phyloP scores from a whole-genome alignment of 2,888 invertebrate genomes.

The Pimpla rufipes region DNA sequence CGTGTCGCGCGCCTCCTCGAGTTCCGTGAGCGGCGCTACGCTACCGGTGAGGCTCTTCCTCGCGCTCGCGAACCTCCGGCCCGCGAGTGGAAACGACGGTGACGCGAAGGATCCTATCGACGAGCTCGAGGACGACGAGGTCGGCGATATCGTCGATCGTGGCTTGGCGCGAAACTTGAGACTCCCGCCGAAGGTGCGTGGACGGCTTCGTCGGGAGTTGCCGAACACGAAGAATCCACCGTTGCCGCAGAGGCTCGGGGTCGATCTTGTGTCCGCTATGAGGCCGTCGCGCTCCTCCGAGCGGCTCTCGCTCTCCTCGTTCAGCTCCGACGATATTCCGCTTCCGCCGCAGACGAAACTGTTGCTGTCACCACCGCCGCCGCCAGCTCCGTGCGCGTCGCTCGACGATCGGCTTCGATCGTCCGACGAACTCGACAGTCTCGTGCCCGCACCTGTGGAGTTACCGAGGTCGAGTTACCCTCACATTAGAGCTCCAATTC shows the following conservation, averaged over 20 bases:
- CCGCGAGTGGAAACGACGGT: constrained; percentile 50
- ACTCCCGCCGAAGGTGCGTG: constrained; percentile 75
- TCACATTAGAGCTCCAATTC: background rate
- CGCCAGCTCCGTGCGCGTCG: constrained; percentile 46
- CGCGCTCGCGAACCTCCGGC: constrained; percentile 32
- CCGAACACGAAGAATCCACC: constrained; percentile 65
- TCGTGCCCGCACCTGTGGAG: constrained; percentile 15
- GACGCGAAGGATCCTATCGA: constrained; percentile 64
- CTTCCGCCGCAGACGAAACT: constrained; percentile 50
- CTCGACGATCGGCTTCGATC: constrained; percentile 72
- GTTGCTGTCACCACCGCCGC: constrained; percentile 43
- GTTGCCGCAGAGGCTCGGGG: constrained; percentile 76
- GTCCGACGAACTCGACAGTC: constrained; percentile 72
- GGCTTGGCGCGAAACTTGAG: constrained; percentile 70
- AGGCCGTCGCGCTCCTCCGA: constrained; percentile 80
- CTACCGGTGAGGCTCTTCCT: constrained; percentile 60
- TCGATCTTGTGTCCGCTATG: constrained; percentile 75
- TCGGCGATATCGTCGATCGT: constrained; percentile 55
- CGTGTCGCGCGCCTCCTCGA: constrained; percentile 65
- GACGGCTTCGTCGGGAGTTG: constrained; percentile 54
- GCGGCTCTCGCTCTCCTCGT: constrained; percentile 78
- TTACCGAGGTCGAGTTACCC: background rate
- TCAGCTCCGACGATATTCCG: constrained; percentile 79
- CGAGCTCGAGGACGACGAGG: constrained; percentile 70
- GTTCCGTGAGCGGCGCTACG: constrained; percentile 61